A percentile compares a stretch with the other conserved stretches of the same genome.
These are phyloP conservation scores for Caenorhabditis becei DNA, from an alignment of 2,888 invertebrate genomes.

Conservation along the genomic window DNA sequence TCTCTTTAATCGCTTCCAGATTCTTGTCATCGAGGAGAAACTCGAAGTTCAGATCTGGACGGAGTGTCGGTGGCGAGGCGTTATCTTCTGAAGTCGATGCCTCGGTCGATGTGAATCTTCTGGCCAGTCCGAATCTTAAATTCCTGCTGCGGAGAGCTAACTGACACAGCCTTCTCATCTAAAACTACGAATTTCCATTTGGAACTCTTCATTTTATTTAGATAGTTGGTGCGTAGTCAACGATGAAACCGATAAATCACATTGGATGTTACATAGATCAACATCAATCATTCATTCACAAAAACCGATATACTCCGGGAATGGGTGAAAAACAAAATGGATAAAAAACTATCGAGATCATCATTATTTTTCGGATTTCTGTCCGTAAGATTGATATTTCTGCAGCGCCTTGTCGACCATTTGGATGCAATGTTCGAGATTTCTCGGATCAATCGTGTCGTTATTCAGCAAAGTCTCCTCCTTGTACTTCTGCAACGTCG, in stretches of 20 bases:
- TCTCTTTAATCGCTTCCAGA: constrained; percentile 65
- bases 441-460: constrained; percentile 56
- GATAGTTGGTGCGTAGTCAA: background rate
- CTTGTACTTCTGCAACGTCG: constrained; percentile 72
- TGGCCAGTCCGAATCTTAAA: constrained; percentile 23
- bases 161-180: constrained; percentile 30
- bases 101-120: constrained; percentile 40
- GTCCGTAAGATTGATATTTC: constrained; percentile 42
- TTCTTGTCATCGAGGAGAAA: constrained; percentile 77
- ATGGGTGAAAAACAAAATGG: no score
- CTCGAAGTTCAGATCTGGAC: constrained; percentile 80
- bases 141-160: constrained; percentile 20
- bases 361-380: constrained; percentile 46
- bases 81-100: constrained; percentile 37
- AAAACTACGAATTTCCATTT: background rate
- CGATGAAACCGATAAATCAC: background rate
- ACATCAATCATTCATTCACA: no score
- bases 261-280: background rate
- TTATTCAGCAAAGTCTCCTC: constrained; percentile 59
- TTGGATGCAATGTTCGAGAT: constrained; percentile 67
- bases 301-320: no score
- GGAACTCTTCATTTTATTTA: background rate
- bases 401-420: constrained; percentile 67
- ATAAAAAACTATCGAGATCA: no score
- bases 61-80: constrained; percentile 31